phyloP scores from a whole-genome alignment of 2,797 vertebrate genomes.

The Rhyacichthys aspro region DNA sequence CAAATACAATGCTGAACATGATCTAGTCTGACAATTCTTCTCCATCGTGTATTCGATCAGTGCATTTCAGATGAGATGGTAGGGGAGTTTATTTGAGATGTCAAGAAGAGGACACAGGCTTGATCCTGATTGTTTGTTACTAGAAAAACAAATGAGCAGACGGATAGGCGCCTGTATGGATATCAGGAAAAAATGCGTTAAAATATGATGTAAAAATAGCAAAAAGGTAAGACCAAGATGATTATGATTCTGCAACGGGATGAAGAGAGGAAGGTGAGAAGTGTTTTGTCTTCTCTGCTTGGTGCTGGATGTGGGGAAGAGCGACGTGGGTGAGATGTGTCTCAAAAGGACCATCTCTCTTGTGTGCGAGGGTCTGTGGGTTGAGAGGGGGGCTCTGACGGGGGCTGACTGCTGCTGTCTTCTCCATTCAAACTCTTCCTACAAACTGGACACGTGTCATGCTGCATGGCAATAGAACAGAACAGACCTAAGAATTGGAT shows the following conservation, averaged over 20 bases:
- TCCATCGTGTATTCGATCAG: slow-evolving; percentile 55
- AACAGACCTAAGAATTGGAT: neutral
- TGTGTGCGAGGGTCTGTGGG: slow-evolving; percentile 88
- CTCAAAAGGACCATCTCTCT: slow-evolving; percentile 96
- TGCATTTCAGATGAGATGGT: slow-evolving; percentile 54
- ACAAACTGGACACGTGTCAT: slow-evolving; percentile 97
- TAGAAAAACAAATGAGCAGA: slow-evolving; percentile 43
- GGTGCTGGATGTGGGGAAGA: slow-evolving; percentile 41
- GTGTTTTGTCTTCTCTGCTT: slow-evolving; percentile 36
- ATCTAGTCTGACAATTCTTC: slow-evolving; percentile 46
- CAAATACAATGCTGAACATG: slow-evolving; percentile 17
- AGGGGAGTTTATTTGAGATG: slow-evolving; percentile 22
- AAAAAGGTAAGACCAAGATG: slow-evolving; percentile 50
- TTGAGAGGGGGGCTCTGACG: slow-evolving; percentile 82
- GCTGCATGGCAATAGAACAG: slow-evolving; percentile 76
- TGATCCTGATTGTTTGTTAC: slow-evolving; percentile 46
- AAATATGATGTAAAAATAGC: slow-evolving; percentile 57
- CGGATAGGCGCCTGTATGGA: slow-evolving; percentile 26
- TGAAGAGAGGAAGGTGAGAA: slow-evolving; percentile 53
- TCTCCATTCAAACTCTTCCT: slow-evolving; percentile 95
- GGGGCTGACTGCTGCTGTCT: slow-evolving; percentile 85
- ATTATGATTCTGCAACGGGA: slow-evolving; percentile 59
- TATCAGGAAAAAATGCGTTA: slow-evolving; percentile 52
- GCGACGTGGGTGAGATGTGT: slow-evolving; percentile 35
- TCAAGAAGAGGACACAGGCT: slow-evolving; percentile 28